Evolutionary conservation across 2,113 vertebrate species (phyloP), one percentile per base, ranked within the genome.

Genomic region (Halichoerus grypus): DNA sequence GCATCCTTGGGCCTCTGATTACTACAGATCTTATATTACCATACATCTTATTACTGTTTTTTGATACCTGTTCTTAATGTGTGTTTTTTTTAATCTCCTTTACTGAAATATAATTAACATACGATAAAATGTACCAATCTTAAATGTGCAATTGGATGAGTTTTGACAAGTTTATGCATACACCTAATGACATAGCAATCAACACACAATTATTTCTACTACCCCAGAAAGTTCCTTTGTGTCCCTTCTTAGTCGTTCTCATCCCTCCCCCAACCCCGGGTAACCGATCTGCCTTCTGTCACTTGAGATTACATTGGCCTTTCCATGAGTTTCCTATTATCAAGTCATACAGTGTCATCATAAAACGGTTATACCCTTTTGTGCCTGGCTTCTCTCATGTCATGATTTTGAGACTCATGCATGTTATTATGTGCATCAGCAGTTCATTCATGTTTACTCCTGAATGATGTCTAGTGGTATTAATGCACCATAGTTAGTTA

Each of bases 1-100:
- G 88, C 91, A 97, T 98, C 95, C 93, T 91, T 51, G 59, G 95
- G n/a, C 95, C 59, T 98, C 96, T 95, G 98, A 97, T 97, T 91
- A 65, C 95, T n/a, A 2, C 53, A 26, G 18, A 4, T 97, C 97
- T 97, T 96, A 46, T 57, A 94, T 95, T 96, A 53, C 84, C 36
- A 1, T 42, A n/a, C 14, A 1, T 97, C 91, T 94, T 95, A 88
- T 94, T 93, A 67, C n/a, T 67, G 83, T 80, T 55, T 79, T 80
- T 63, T 3, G n/a, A 49, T 87, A 67, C 28, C n/a, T 65, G 12
- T 81, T 77, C 67, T 88, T 59, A 71, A 33, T 76, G 31, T 59
- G 13, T 63, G 65, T 12, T 93, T 94, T 51, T 46, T 49, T 42
- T 8, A n/a, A 24, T 93, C n/a, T 55, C 31, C 49, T 96, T 86